Evolutionary conservation across 2,113 vertebrate genomes (phyloP).

Genomic region (Picathartes gymnocephalus): DNA sequence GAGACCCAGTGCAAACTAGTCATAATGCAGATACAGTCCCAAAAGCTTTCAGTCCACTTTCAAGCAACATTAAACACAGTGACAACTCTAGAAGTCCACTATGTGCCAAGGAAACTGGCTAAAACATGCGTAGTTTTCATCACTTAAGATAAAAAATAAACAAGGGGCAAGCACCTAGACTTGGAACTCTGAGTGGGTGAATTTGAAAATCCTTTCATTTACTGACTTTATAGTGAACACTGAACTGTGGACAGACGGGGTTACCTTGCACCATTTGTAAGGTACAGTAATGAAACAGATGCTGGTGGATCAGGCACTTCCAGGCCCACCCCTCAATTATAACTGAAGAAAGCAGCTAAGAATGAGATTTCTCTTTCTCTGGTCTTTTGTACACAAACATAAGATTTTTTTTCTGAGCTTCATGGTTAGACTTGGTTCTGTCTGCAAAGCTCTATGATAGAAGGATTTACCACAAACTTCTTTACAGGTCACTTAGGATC

Average conservation of each 20-base stretch:
- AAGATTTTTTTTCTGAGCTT: neutral
- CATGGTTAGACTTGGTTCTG: neutral
- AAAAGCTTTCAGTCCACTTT: neutral
- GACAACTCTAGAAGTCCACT: neutral
- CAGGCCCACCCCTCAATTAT: neutral
- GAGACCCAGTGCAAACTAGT: neutral
- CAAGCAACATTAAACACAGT: neutral
- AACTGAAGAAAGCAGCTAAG: neutral
- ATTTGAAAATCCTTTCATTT: neutral
- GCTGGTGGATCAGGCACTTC: neutral
- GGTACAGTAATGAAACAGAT: neutral
- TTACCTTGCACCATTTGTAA: neutral
- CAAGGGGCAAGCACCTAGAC: neutral
- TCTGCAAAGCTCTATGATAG: neutral
- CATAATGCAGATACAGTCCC: neutral
- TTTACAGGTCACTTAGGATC: slow-evolving; percentile 14
- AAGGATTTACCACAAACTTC: neutral
- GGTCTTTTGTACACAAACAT: neutral
- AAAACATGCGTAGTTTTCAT: neutral
- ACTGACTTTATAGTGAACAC: neutral
- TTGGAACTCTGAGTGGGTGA: neutral
- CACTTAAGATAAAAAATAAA: neutral
- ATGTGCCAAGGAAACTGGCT: neutral
- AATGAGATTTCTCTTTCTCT: neutral
- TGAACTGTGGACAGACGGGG: neutral